A percentile compares a stretch with the other conserved stretches of the same genome.
phyloP scores from a whole-genome alignment of 1,140 invertebrate genomes.

The Physella acuta region DNA sequence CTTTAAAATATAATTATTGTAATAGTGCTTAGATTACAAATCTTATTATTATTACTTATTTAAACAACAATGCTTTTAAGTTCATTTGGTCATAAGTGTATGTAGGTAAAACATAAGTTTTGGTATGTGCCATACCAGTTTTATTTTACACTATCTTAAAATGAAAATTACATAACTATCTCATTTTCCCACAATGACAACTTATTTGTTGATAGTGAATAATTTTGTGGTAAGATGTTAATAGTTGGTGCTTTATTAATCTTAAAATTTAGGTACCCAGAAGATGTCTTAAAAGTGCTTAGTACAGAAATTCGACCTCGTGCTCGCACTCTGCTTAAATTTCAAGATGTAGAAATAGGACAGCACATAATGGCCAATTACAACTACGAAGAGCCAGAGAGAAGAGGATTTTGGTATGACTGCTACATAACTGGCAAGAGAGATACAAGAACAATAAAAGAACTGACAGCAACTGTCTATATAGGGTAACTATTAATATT shows the following conservation, averaged over 20 bases:
- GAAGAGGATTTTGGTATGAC: constrained; percentile 77
- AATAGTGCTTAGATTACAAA: too few species aligned
- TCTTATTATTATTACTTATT: too few species aligned
- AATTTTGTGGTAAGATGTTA: background rate
- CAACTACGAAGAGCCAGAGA: constrained; percentile 72
- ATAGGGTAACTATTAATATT: too few species aligned
- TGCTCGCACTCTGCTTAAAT: constrained; percentile 64
- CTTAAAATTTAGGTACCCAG: constrained; percentile 57
- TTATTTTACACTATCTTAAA: too few species aligned
- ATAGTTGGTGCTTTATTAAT: background rate
- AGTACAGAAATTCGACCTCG: constrained; percentile 70
- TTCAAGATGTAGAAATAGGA: constrained; percentile 66
- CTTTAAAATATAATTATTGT: too few species aligned
- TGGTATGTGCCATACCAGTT: too few species aligned
- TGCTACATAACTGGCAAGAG: constrained; percentile 61
- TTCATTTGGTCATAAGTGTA: background rate
- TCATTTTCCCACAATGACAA: too few species aligned
- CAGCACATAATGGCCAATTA: constrained; percentile 76
- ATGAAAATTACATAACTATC: too few species aligned
- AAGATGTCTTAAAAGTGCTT: constrained; percentile 59
- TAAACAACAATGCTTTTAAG: too few species aligned
- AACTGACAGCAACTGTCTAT: constrained; percentile 55
- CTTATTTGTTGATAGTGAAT: background rate
- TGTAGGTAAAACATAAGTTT: background rate
- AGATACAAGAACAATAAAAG: constrained; percentile 53